Evolutionary conservation across 64 coral and sea anemone species (phyloP), one percentile per base, ranked within the genome.

Genomic region (Pocillopora verrucosa): DNA sequence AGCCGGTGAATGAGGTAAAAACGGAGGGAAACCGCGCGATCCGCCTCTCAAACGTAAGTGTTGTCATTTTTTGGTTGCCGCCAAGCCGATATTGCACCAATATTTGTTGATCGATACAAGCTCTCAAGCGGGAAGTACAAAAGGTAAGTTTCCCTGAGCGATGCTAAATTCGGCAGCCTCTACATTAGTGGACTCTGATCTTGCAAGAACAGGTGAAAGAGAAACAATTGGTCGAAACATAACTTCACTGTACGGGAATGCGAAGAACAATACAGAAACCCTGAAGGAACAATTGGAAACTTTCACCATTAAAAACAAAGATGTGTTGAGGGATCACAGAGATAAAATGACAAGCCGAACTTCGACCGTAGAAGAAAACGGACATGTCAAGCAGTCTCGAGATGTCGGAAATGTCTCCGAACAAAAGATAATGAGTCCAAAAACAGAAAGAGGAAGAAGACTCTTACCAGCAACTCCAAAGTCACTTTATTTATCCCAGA

Each of bases 81-180:
- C 38, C 25, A 85, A 25, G 64, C 13, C 19, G 65, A 1, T 41
- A 85, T 77, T 19, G 22, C 12, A 60, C 35, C 58, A 36, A 36
- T 62, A 81, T 81, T 81, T 62, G 58, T 19, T 63, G 30, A 11
- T 62, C 16, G 9, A 51, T 51, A 51, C 41, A 51, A 51, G 67
- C 22, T 20, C 11, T 70, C 67, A 70, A 24, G 67, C 67, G 20
- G 1, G 9, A 70, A 70, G 20, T 70, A n/a, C 67, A 70, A 70
- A 45, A 70, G 64, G 41, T 56, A 16, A 77, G 22, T 19, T 56
- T n/a, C 16, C 30, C 38, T 19, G 57, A 9, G 41, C 12, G 3
- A 85, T 85, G 82, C 72, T 85, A 38, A 85, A 85, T 41, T 72
- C 82, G 30, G 82, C 82, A 12, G 82, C 82, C 4, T 72, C 82